Conservation (phyloP, 2,888 invertebrate genomes). For the Sclerodermus sp. region DNA sequence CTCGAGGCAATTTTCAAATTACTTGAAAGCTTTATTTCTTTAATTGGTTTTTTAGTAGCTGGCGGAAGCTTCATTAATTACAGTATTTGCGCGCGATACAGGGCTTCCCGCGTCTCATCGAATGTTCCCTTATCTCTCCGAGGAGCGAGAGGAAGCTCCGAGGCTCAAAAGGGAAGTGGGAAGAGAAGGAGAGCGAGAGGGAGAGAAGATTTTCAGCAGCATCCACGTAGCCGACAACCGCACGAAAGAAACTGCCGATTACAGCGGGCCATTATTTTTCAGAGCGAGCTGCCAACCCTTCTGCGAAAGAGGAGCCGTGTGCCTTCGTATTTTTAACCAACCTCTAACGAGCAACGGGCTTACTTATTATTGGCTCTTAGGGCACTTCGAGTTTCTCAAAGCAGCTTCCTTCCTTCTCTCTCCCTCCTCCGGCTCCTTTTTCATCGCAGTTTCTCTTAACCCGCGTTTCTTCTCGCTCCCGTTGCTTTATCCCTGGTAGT, state of each 20-base stretch:
- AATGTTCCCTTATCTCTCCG: neutral
- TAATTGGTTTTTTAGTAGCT: no score
- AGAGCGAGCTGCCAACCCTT: constrained; percentile 17
- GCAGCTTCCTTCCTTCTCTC: constrained; percentile 5
- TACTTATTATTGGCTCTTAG: constrained; percentile 35
- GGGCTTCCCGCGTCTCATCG: constrained; percentile 4
- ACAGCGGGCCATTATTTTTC: constrained; percentile 27
- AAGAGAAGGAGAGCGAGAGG: neutral
- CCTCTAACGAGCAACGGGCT: constrained; percentile 32
- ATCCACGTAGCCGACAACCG: constrained; percentile 11
- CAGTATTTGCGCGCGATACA: constrained; percentile 12
- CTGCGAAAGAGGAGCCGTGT: constrained; percentile 3
- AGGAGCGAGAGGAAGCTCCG: neutral
- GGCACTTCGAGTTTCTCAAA: constrained; percentile 26
- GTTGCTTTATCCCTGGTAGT: no score
- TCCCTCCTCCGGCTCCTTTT: constrained; percentile 9
- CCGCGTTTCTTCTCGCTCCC: no score
- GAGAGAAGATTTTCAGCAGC: constrained; percentile 13
- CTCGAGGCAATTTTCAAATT: no score
- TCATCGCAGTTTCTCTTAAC: constrained; percentile 3
- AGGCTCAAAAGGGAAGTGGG: constrained; percentile 1
- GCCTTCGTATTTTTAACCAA: constrained; percentile 33
- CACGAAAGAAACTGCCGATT: constrained; percentile 25
- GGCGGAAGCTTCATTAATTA: no score
- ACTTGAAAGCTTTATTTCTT: neutral